Conservation (phyloP, 2,113 vertebrate genomes). For the Brienomyrus longianalis region DNA sequence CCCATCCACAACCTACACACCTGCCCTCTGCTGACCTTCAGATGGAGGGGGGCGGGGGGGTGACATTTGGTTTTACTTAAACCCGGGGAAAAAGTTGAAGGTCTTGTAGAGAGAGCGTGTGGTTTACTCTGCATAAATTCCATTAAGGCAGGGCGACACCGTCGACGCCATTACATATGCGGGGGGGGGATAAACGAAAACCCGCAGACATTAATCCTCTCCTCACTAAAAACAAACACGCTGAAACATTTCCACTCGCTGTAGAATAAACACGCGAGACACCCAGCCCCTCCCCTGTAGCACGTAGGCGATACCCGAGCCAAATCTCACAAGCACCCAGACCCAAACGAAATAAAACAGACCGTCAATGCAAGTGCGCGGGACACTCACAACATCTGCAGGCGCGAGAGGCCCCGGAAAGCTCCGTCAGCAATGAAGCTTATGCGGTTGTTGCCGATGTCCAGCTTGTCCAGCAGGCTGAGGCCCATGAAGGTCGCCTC, state of each 20-base stretch:
- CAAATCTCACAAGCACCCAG: neutral
- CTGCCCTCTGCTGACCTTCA: conserved; percentile 55
- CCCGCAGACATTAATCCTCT: neutral
- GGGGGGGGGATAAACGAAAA: neutral
- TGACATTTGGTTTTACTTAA: conserved; percentile 58
- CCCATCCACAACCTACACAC: conserved; percentile 45
- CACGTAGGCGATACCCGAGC: neutral
- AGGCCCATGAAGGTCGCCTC: conserved; percentile 88
- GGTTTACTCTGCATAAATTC: neutral
- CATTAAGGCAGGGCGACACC: conserved; percentile 36
- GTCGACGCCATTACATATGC: neutral
- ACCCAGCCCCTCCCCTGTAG: neutral
- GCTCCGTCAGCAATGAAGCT: conserved; percentile 93
- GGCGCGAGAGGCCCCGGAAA: conserved; percentile 80
- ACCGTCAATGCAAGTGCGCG: conserved; percentile 6
- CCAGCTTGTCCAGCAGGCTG: conserved; percentile 72
- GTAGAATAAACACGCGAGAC: neutral
- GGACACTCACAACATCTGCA: conserved; percentile 80
- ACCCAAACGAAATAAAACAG: conserved; percentile 16
- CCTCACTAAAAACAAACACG: conserved; percentile 43
- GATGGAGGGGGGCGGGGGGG: neutral
- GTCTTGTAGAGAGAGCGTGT: conserved; percentile 33
- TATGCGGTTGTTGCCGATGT: conserved; percentile 82
- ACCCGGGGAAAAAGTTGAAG: conserved; percentile 38
- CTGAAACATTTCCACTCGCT: conserved; percentile 43